Base-by-base conservation (phyloP, 2,888 invertebrate genomes). In the Allophyes oxyacanthae region DNA sequence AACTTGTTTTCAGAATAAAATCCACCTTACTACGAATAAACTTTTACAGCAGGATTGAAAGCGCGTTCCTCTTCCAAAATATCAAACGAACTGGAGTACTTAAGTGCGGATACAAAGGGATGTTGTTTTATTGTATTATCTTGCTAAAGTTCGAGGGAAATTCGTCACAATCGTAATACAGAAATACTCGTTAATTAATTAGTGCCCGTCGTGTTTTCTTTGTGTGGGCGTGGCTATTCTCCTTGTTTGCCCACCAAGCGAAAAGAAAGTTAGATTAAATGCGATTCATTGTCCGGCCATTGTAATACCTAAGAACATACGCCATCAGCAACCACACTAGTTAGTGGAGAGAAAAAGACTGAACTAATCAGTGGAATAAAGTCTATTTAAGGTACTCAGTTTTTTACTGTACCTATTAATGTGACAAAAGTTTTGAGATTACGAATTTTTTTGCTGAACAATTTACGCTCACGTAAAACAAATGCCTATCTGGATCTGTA, bases 261-360 rank as follows among this genome's bases (percentile, higher is more conserved):
- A 86, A 86, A 90, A 87, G 85, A 87, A 90, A 90, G 87, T 90
- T 89, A 87, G 90, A 90, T 91, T 90, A 91, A 89, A 89, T 82
- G 84, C 79, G 85, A 61, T 54, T 71, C 62, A 87, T 88, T 88
- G 89, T 89, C 81, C 51, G 37, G 30, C 58, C 62, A 64, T 64
- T 70, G 70, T 64, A 64, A 56, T 70, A 64, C 62, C 63, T 62
- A 72, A 70, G 66, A 64, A 64, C 63, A 53, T 57, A 46, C 58
- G 51, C 46, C 42, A 55, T 66, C 60, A 62, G 55, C 49, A 57
- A 56, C 43, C 56, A 42, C 49, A 56, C 49, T 60, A 51, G 41
- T 68, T 61, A 46, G 30, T 34, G n/a, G 44, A 48, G 33, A 45
- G 42, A 41, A 43, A 56, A 55, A 36, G 26, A 34, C 44, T 28